These are phyloP conservation scores for Habropoda laboriosa DNA, from an alignment of 1,140 invertebrate genomes.

Conservation along the genomic window DNA sequence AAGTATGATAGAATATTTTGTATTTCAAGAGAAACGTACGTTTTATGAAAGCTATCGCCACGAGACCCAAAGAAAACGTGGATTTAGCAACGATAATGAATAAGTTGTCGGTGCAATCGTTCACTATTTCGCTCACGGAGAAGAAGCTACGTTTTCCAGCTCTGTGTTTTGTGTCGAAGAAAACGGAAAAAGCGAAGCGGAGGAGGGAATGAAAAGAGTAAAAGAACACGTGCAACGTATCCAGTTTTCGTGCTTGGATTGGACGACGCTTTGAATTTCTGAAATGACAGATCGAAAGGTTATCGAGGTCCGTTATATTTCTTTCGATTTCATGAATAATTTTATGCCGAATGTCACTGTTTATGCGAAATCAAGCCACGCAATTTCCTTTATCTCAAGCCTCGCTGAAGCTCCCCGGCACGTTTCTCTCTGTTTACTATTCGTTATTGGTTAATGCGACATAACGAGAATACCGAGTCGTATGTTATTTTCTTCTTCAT, in stretches of 20 bases:
- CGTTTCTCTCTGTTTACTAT: neutral
- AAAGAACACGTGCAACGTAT: neutral
- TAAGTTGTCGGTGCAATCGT: neutral
- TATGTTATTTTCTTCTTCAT: neutral
- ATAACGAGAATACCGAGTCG: neutral
- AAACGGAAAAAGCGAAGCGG: neutral
- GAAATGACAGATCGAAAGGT: conserved; percentile 37
- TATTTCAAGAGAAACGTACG: neutral
- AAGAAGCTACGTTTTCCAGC: neutral
- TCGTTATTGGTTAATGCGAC: neutral
- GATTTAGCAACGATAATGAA: conserved; percentile 1
- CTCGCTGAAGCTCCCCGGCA: neutral
- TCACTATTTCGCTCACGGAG: neutral
- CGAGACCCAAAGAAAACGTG: neutral
- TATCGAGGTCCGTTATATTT: conserved; percentile 4
- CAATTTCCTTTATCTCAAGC: neutral
- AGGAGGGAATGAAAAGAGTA: neutral
- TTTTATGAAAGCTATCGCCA: neutral
- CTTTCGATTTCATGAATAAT: neutral
- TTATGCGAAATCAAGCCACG: neutral
- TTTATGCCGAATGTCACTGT: neutral
- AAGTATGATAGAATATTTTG: neutral
- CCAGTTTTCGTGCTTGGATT: neutral
- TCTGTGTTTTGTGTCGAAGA: neutral
- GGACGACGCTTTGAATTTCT: conserved; percentile 8